These are phyloP conservation scores for Aphaenogaster rudis DNA, from an alignment of 1,140 invertebrate genomes.

Conservation along the genomic window DNA sequence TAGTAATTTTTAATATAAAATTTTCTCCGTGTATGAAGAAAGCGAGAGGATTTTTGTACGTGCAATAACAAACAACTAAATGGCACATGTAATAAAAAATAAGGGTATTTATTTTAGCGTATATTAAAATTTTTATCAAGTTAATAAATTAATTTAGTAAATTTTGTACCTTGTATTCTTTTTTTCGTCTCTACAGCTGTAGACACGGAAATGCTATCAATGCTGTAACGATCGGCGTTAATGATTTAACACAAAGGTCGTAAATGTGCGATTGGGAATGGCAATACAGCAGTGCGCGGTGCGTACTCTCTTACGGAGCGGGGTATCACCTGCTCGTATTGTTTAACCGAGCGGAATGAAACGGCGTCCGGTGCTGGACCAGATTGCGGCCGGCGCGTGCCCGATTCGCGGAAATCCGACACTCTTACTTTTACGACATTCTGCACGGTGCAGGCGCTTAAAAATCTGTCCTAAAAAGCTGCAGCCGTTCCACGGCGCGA, in stretches of 20 bases:
- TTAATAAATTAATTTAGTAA: neutral
- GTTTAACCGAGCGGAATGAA: conserved; percentile 70
- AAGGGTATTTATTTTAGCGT: neutral
- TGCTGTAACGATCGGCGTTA: conserved; percentile 5
- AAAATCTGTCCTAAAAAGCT: conserved; percentile 52
- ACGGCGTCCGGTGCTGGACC: conserved; percentile 63
- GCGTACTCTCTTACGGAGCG: conserved; percentile 44
- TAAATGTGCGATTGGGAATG: conserved; percentile 50
- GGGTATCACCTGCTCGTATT: conserved; percentile 78
- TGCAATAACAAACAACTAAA: neutral
- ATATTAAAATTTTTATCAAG: neutral
- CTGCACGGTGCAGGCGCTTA: conserved; percentile 58
- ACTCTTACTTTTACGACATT: conserved; percentile 77
- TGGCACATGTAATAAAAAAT: neutral
- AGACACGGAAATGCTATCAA: conserved; percentile 14
- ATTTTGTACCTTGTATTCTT: neutral
- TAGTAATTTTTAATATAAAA: too few species aligned
- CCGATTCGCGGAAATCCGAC: conserved; percentile 72
- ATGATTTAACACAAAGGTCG: neutral
- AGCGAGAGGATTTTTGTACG: neutral
- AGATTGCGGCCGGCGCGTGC: conserved; percentile 67
- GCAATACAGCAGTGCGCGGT: neutral
- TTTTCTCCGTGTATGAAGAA: neutral
- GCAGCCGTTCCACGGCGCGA: conserved; percentile 22
- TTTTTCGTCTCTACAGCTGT: neutral